phyloP scores from a whole-genome alignment of 2,888 invertebrate genomes.

The Ophonus ardosiacus region DNA sequence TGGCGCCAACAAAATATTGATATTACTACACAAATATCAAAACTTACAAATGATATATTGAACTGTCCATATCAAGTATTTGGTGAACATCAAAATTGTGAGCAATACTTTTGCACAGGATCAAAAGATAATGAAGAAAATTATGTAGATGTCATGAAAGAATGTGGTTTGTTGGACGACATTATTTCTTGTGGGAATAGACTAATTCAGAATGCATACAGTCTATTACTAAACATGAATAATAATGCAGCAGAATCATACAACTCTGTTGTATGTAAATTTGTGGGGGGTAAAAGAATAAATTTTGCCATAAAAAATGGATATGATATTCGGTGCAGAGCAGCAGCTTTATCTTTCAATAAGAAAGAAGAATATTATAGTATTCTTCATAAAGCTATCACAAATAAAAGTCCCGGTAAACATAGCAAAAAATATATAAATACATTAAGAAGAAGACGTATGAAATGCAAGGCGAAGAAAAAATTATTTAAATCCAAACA shows the following conservation, averaged over 20 bases:
- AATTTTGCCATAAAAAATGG: too few species aligned
- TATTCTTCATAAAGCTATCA: conserved; percentile 17
- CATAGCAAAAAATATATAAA: conserved; percentile 3
- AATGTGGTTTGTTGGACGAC: conserved; percentile 7
- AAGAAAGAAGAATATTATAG: too few species aligned
- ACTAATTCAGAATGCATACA: conserved; percentile 26
- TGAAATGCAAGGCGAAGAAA: conserved; percentile 37
- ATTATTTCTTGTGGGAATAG: conserved; percentile 2
- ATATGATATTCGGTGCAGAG: conserved; percentile 15
- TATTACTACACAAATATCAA: conserved; percentile 14
- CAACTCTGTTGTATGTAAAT: conserved; percentile 17
- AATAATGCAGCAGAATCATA: conserved; percentile 21
- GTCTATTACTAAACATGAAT: conserved; percentile 30
- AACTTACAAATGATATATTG: too few species aligned
- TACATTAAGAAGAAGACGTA: conserved; percentile 18
- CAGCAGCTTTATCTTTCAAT: too few species aligned
- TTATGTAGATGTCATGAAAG: conserved; percentile 7
- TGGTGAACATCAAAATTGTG: conserved; percentile 10
- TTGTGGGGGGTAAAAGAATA: too few species aligned
- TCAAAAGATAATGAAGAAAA: conserved; percentile 9
- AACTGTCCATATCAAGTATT: too few species aligned
- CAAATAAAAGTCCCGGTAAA: conserved; percentile 19
- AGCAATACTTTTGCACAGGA: conserved; percentile 16
- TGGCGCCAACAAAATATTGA: conserved; percentile 19
- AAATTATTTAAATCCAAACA: conserved; percentile 43